Base-by-base conservation (phyloP, 53 echinoderm and acorn worm genomes). In the Zoroaster sp. region DNA sequence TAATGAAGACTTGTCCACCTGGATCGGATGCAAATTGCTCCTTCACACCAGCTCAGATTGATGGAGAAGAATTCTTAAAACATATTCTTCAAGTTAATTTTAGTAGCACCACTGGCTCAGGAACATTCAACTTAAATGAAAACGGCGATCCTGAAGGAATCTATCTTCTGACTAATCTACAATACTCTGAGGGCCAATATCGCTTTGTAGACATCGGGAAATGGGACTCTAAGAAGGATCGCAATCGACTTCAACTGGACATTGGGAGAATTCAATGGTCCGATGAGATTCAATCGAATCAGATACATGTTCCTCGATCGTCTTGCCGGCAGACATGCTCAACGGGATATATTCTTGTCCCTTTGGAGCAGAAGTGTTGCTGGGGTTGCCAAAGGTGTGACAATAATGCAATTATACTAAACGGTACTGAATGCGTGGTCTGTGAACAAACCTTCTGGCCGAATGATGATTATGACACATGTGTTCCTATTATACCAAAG, bases 291-390 rank as follows among this genome's bases (percentile, higher is more conserved):
- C 12, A 9, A 9, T 25, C 2, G 52, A 45, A 45, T 37, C 15
- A 30, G 10, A 35, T 13, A 20, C 11, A n/a, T n/a, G n/a, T 41
- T 54, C 90, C 90, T 23, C 40, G 18, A 30, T 90, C 90, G 7
- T 5, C 55, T 6, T 90, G 90, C 33, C 81, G 77, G 11, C 69
- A 83, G 54, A 42, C 21, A 40, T 90, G 90, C 21, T 40, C 71
- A 59, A 53, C 70, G 34, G 90, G 90, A 18, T 44, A 73, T 20
- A 90, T 90, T 20, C 63, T 88, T 15, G 88, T 88, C 33, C 88
- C 88, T n/a, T 40, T 88, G 52, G 88, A 88, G 38, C 87, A 88
- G 44, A 46, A 83, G 65, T 94, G 94, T n/a, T 94, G 94, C 49
- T 91, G 91, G 87, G 83, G 70, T 3, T 94, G 94, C 63, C 77